Base-by-base conservation (phyloP, 1,140 invertebrate genomes). In the Rhopalosiphum maidis region DNA sequence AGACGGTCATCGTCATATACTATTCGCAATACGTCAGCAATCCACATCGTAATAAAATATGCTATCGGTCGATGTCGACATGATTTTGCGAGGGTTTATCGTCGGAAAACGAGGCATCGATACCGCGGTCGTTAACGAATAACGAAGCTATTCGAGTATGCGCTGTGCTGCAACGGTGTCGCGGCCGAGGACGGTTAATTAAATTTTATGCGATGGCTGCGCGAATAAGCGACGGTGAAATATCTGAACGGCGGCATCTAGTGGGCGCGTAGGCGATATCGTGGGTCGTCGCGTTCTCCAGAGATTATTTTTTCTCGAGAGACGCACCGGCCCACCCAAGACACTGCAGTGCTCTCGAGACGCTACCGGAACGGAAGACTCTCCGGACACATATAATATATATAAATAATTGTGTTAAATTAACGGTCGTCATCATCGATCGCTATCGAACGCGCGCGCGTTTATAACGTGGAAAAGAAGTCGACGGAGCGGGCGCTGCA, bases 241-340 rank as follows among this genome's bases (percentile, higher is more conserved):
- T 90, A 90, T 90, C 88, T 60, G 37, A 90, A 90, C 88, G 88
- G 88, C 88, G 54, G 88, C 88, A 90, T 90, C 88, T 54, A 54
- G 88, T 21, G 88, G n/a, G 88, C 54, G 88, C 88, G 88, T 90
- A 60, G 88, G 88, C 54, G 88, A 90, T 41, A 43, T 60, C 54
- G 88, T 60, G 54, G 88, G 88, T 90, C 88, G 88, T 51, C 48
- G 48, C 18, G 41, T 37, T 90, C 35, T 43, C 54, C 5, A 4
- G 37, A 41, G 88, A 30, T 41, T 6, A 35, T 77, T 41, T 43
- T 8, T 90, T 41, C 30, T n/a, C 54, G 35, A 60, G 41, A 90
- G 35, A 60, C 54, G 8, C 54, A 43, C 35, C 54, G 5, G 88
- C 88, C 88, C 88, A 90, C 88, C 88, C 88, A 90, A 43, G 88